A percentile compares a stretch with the other conserved stretches of the same genome.
These are phyloP conservation scores for Sylvilagus floridanus DNA, from an alignment of 2,797 vertebrate species.

Conservation along the genomic window DNA sequence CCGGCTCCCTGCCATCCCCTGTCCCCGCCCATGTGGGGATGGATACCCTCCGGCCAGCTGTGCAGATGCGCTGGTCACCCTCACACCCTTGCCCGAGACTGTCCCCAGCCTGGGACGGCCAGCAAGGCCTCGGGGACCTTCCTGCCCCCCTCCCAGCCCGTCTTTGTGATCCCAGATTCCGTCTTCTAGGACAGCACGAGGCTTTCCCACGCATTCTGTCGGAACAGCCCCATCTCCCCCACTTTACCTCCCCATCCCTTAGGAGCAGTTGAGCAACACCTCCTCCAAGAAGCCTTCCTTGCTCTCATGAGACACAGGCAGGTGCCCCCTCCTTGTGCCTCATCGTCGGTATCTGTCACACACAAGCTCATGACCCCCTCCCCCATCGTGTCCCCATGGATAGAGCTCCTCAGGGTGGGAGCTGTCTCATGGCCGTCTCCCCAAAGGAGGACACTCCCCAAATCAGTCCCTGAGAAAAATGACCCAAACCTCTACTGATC, in stretches of 20 bases:
- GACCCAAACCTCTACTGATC: not conserved
- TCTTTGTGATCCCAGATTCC: fast-evolving
- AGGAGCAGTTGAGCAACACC: not conserved
- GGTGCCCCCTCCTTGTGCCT: not conserved
- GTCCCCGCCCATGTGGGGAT: fast-evolving
- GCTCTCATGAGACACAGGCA: not conserved
- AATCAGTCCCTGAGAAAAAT: not conserved
- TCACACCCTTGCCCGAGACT: not conserved
- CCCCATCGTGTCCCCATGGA: fast-evolving
- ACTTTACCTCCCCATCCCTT: not conserved
- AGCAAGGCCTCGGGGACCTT: not conserved
- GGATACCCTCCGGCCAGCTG: not conserved
- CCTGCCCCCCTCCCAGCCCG: not conserved
- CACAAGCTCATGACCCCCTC: not conserved
- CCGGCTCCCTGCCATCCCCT: not conserved
- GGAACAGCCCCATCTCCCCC: not conserved
- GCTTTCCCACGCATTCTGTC: fast-evolving
- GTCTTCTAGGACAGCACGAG: not conserved
- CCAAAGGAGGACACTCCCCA: not conserved
- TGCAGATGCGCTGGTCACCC: not conserved
- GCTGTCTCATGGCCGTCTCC: not conserved
- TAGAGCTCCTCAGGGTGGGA: not conserved
- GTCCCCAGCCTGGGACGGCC: not conserved
- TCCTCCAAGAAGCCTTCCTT: not conserved
- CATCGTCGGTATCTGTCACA: not conserved